Base-by-base conservation (phyloP, 2,797 vertebrate species). In the Buphagus erythrorhynchus region DNA sequence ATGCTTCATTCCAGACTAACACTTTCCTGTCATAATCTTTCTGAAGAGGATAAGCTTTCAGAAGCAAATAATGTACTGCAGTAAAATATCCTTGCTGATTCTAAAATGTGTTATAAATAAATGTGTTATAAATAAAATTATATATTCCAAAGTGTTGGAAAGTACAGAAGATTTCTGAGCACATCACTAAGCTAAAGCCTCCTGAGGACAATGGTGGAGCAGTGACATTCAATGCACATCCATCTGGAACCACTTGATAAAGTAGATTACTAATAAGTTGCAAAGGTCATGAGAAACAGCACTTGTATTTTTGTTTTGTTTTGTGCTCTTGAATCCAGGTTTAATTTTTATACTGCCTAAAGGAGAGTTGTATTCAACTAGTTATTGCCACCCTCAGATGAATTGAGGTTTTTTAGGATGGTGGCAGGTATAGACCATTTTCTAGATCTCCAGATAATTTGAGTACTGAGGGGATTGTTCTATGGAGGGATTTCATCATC, bases 241-340 rank as follows among this genome's bases (percentile, higher is more conserved):
- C 82, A 55, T 67, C 78, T 36, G 20, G 59, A 91, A 58, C 40
- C 51, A 26, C 61, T 76, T 88, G 68, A 65, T 45, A 16, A 86
- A 92, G 42, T n/a, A 83, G 83, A 65, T 86, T 94, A 49, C 49
- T 94, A 75, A 58, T 65, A 78, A 88, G 33, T 94, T 93, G 46
- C 49, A 95, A 90, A 95, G 75, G 75, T 89, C 72, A 74, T 54
- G 68, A 68, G 73, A 90, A 90, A 26, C 16, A 36, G 10, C 1
- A 2, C 9, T 13, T 22, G 8, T 25, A 0, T 35, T 24, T 16
- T 58, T 35, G 6, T 59, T 59, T 65, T 52, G 16, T 38, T 62
- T 25, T 18, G 13, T 82, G 17, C 40, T 74, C 36, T 63, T 77
- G 29, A 71, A 45, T 63, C 35, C 4, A 2, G 4, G 5, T 72